Evolutionary conservation across 2,113 vertebrate species (phyloP).

Genomic region (Butorides virescens): DNA sequence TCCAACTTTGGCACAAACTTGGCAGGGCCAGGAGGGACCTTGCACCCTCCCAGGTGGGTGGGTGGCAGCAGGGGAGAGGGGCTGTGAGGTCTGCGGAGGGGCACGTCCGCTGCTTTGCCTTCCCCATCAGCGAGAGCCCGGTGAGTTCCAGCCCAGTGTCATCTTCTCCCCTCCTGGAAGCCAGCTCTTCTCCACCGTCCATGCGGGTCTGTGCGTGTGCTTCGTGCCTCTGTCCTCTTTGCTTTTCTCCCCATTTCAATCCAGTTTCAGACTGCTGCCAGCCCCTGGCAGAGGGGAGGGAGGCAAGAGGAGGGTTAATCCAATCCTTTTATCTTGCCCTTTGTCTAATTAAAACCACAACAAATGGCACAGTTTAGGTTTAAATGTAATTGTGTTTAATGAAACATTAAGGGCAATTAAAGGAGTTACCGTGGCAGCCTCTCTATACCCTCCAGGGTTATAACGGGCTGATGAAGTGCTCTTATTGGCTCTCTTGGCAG

Average conservation of each 20-base stretch:
- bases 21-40: not conserved
- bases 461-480: constrained; percentile 69
- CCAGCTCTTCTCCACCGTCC: rapidly evolving
- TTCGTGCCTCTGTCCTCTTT: not conserved
- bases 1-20: not conserved
- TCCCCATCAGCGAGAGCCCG: not conserved
- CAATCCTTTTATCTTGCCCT: constrained; percentile 67
- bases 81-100: not conserved
- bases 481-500: constrained; percentile 66
- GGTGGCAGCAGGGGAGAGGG: not conserved
- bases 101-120: not conserved
- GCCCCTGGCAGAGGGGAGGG: not conserved
- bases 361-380: constrained; percentile 75
- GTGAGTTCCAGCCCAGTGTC: not conserved
- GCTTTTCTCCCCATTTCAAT: not conserved
- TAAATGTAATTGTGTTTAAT: constrained; percentile 78
- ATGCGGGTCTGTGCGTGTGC: rapidly evolving
- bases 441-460: constrained; percentile 66
- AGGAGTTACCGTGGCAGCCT: constrained; percentile 65
- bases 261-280: not conserved
- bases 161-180: not conserved
- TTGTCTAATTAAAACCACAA: constrained; percentile 75
- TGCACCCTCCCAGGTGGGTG: not conserved
- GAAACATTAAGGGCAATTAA: constrained; percentile 78
- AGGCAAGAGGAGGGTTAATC: constrained; percentile 55